Base-by-base conservation (phyloP, 2,113 vertebrate genomes). In the Polyodon spathula region DNA sequence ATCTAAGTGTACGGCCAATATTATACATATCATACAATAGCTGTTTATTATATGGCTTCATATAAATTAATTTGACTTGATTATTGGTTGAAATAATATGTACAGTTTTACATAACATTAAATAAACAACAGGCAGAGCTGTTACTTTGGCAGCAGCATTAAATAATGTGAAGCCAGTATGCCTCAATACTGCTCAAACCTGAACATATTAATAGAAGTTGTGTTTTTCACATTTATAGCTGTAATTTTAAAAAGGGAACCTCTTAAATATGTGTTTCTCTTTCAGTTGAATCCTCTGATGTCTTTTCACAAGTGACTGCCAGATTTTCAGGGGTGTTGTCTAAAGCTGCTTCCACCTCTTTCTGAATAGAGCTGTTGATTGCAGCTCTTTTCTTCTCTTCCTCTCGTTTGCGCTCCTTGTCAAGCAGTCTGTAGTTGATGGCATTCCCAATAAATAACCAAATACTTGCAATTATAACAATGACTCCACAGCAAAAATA, bases 351-450 rank as follows among this genome's bases (percentile, higher is more conserved):
- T 63, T 90, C 89, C 0, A 80, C 68, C 61, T 88, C 84, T 68
- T 64, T 77, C 10, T 53, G 75, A 27, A 40, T 50, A 2, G 64
- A 43, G 42, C 89, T 84, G 4, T 82, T 78, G 0, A 73, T 78
- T 14, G 81, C 72, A 14, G 79, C 73, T 51, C 60, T 84, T 56
- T 82, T 85, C 59, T 81, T 87, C 70, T 75, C 71, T 43, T 85
- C 74, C 55, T 82, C 81, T 15, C 60, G 17, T 60, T 86, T 88
- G 66, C 81, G 88, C 74, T 99, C 96, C 42, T 84, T 90, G 0
- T 84, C 93, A 63, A 97, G 77, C 57, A 99, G 81, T 69, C 88
- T 90, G 68, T 99, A 98, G 84, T 99, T 99, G 58, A 94, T 90
- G 69, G 86, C 81, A 77, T 98, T 99, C 10, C 93, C 94, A 57